Evolutionary conservation across 2,113 vertebrate species (phyloP), one percentile per base, ranked within the genome.

Genomic region (Grammomys dolichurus): DNA sequence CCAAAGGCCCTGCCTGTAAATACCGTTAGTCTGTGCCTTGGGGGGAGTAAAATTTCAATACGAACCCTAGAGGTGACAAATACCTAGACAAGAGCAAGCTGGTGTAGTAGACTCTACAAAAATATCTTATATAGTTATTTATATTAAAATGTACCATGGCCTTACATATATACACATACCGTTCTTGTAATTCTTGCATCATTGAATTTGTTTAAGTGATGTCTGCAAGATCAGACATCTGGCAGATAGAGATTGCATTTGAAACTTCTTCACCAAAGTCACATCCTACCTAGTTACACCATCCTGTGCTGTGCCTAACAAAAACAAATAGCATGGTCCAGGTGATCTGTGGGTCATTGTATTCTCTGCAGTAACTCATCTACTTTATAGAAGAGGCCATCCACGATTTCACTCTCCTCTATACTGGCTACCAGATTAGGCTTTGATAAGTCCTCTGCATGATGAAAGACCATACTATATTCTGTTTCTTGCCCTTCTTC

Each of bases 101-200:
- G 94, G 72, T 82, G 26, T 69, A 58, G 12, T 60, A 26, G 54
- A 54, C 75, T 22, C 17, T 20, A 80, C 36, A 81, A 87, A 92
- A 73, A 54, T 51, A 65, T 78, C 76, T 90, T 90, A 40, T 22
- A 69, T 84, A 94, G 31, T 75, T 77, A 33, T 95, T 86, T 93
- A 22, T 81, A 88, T 84, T 87, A 73, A 48, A 87, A 87, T 5
- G 11, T 80, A 20, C 11, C 17, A 17, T 31, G 48, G 2, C 24
- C 33, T 13, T 22, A 1, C 28, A 65, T 26, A 5, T 17, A 36
- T 2, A 65, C 24, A 36, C 36, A 70, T 3, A 60, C 58, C 33
- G 67, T 78, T 58, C 28, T 70, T 73, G 75, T 95, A n/a, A 85
- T 95, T 96, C 69, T 94, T 90, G n/a, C 5, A 19, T 95, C 60